Conservation (phyloP, 2,797 vertebrate genomes). For the Benthosema pterotum region DNA sequence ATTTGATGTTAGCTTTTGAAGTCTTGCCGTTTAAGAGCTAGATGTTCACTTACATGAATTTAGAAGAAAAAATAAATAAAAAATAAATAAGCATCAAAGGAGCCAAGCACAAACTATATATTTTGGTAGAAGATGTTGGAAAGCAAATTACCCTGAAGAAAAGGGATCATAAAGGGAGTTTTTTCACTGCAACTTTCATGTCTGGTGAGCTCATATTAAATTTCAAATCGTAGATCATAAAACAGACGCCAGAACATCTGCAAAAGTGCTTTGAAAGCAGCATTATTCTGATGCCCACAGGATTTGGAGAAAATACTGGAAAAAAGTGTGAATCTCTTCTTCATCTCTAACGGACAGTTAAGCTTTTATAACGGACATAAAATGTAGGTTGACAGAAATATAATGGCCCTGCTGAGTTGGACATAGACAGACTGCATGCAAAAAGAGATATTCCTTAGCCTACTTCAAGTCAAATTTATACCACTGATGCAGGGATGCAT, state of each 20-base stretch:
- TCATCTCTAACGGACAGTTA: conserved; percentile 49
- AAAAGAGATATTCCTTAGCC: conserved; percentile 33
- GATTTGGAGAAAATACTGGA: conserved; percentile 58
- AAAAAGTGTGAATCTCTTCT: conserved; percentile 59
- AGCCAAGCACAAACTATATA: conserved; percentile 40
- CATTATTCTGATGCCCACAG: conserved; percentile 59
- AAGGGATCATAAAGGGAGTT: conserved; percentile 67
- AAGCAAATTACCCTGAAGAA: conserved; percentile 59
- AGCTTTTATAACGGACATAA: conserved; percentile 50
- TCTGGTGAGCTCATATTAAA: conserved; percentile 68
- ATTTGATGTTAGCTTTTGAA: conserved; percentile 17
- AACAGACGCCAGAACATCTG: conserved; percentile 80
- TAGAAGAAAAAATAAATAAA: conserved; percentile 32
- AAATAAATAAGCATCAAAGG: conserved; percentile 54
- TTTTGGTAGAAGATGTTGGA: conserved; percentile 54
- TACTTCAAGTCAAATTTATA: conserved; percentile 36
- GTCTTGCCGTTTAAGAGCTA: not conserved
- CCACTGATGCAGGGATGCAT: not conserved
- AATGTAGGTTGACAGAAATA: conserved; percentile 45
- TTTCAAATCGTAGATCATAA: conserved; percentile 78
- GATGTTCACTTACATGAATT: conserved; percentile 12
- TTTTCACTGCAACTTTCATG: conserved; percentile 60
- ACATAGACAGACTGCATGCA: no score
- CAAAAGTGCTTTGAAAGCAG: conserved; percentile 73
- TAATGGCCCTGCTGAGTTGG: conserved; percentile 9